phyloP scores from a whole-genome alignment of 1,140 invertebrate genomes.

The Helicoverpa armigera region DNA sequence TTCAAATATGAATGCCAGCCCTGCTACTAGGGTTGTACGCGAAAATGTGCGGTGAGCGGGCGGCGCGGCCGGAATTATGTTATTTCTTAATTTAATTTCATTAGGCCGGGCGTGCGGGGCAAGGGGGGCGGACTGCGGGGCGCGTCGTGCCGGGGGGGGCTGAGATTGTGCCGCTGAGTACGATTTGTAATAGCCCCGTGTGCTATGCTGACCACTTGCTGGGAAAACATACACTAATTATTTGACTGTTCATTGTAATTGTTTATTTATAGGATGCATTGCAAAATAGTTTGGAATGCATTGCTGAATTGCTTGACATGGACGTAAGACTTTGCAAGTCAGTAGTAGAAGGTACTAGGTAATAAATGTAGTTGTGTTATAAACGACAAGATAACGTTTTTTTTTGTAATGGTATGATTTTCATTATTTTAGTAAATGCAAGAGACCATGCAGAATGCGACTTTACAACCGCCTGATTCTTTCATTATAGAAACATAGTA shows the following conservation, averaged over 20 bases:
- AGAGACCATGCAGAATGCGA: too few relatives aligned
- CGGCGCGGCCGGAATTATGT: constrained; percentile 60
- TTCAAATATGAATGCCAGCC: constrained; percentile 11
- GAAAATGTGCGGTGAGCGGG: constrained; percentile 50
- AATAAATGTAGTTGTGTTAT: too few relatives aligned
- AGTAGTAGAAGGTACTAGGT: too few relatives aligned
- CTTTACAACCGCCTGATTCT: too few relatives aligned
- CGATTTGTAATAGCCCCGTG: constrained; percentile 20
- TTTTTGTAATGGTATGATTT: too few relatives aligned
- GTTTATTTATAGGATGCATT: too few relatives aligned
- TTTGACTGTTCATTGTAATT: neutral
- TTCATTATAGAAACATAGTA: too few relatives aligned
- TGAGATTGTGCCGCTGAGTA: constrained; percentile 54
- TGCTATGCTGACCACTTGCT: constrained; percentile 9
- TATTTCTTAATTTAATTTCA: constrained; percentile 77
- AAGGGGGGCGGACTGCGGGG: neutral
- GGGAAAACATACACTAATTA: neutral
- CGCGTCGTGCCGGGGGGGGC: neutral
- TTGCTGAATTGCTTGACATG: too few relatives aligned
- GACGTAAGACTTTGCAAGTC: too few relatives aligned
- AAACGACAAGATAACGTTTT: too few relatives aligned
- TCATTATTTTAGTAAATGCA: too few relatives aligned
- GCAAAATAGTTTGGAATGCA: too few relatives aligned
- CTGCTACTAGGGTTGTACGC: constrained; percentile 31
- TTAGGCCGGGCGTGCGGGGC: constrained; percentile 57